Conservation (phyloP, 1,140 invertebrate species). For the Drosophila pallidifrons region DNA sequence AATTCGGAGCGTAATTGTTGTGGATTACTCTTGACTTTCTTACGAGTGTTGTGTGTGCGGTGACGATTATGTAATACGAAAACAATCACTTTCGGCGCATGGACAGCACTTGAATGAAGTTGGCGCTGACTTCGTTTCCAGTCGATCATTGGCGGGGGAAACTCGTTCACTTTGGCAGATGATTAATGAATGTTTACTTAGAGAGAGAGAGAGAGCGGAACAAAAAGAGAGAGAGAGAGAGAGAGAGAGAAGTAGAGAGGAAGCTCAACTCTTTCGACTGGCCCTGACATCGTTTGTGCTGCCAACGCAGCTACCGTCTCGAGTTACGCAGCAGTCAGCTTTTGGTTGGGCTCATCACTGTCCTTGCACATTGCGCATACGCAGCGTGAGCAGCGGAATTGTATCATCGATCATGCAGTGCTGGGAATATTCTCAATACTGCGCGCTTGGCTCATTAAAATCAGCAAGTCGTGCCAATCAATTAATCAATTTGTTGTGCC, state of each 20-base stretch:
- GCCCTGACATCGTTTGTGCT: conserved; percentile 55
- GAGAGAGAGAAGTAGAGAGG: neutral
- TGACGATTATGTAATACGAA: conserved; percentile 50
- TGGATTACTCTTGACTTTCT: conserved; percentile 35
- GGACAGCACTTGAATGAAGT: conserved; percentile 51
- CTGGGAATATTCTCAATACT: conserved; percentile 61
- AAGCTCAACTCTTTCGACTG: conserved; percentile 20
- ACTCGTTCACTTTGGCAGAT: conserved; percentile 39
- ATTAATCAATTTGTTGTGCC: conserved; percentile 82
- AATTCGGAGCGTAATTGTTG: conserved; percentile 8
- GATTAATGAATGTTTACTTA: conserved; percentile 52
- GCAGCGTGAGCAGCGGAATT: conserved; percentile 29
- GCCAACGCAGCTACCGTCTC: conserved; percentile 44
- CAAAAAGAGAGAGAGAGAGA: neutral
- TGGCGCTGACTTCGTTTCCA: conserved; percentile 29
- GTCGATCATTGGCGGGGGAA: conserved; percentile 28
- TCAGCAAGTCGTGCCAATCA: conserved; percentile 31
- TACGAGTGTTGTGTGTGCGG: conserved; percentile 2
- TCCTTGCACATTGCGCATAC: conserved; percentile 52
- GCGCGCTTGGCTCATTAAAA: conserved; percentile 41
- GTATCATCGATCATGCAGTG: conserved; percentile 59
- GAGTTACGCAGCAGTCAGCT: conserved; percentile 50
- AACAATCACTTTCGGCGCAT: conserved; percentile 60
- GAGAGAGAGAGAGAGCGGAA: neutral
- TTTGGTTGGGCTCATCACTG: conserved; percentile 2